Base-by-base conservation (phyloP, 2,888 invertebrate species). In the Hydraecia micacea region DNA sequence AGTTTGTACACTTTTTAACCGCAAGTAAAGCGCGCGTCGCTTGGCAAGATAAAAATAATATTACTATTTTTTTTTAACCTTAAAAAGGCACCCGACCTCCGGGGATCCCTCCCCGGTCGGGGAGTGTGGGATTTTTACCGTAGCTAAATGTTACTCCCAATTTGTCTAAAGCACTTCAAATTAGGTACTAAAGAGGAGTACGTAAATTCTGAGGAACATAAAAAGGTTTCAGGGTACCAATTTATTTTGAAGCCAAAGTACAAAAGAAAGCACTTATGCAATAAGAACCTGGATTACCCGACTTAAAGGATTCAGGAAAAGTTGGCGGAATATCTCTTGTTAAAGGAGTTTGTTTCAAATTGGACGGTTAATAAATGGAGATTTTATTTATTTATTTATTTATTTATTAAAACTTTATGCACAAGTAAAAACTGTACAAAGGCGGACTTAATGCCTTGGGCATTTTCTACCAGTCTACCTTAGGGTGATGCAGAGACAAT, bases 241-340 rank as follows among this genome's bases (percentile, higher is more conserved):
- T 83, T 87, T 83, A 85, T 78, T 77, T 71, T 70, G 52, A 52
- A 69, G 75, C 52, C 70, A 46, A 79, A 75, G 46, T 78, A 87
- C 87, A 82, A 81, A 85, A 77, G 81, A 83, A 79, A 83, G 76
- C 85, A 80, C 79, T 84, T 82, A 82, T 79, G 79, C 80, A 81
- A 81, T 87, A 77, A 79, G 69, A 71, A 75, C 55, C n/a, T 58
- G 72, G 77, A 85, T 86, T 79, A 87, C 58, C 39, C 36, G 77
- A 55, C 69, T 77, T 79, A 80, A 80, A 80, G 72, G 77, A 73
- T 75, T 49, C 62, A 39, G 21, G 65, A 52, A 58, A 87, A 79
- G 67, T 83, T 82, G 8, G 36, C 46, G 32, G 36, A 79, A 81
- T 73, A 46, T 66, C 46, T 66, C 72, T 86, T 81, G 66, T 73